Conservation (phyloP, 2,113 vertebrate species). For the Dermatemys mawii region DNA sequence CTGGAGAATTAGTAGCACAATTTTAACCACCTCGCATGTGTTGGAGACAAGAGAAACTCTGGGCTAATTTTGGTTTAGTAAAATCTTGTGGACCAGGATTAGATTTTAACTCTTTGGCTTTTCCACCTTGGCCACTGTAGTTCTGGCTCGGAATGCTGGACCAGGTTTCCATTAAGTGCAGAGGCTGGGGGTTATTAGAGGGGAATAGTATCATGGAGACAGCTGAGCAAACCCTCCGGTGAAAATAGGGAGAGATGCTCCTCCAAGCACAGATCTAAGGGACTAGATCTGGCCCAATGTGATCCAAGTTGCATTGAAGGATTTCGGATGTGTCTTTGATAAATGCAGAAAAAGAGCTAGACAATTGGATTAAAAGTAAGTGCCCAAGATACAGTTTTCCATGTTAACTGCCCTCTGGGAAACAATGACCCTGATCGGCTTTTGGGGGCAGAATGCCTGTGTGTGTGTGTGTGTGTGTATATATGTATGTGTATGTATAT, state of each 20-base stretch:
- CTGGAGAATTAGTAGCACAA: background rate
- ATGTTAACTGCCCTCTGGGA: background rate
- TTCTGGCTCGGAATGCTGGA: background rate
- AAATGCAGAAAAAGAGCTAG: background rate
- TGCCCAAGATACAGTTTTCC: background rate
- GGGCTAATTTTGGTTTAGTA: background rate
- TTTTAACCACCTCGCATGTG: background rate
- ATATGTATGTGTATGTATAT: too few species aligned
- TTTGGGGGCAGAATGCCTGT: background rate
- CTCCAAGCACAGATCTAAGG: background rate
- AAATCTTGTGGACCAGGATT: background rate
- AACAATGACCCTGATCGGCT: background rate
- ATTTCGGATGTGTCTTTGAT: background rate
- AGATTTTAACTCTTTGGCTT: background rate
- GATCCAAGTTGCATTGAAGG: background rate
- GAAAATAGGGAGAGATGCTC: background rate
- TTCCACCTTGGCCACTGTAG: background rate
- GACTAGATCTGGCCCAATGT: background rate
- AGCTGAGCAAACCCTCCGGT: background rate
- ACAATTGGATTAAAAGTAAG: background rate
- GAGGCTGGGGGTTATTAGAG: background rate
- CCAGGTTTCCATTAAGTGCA: background rate
- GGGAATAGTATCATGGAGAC: background rate
- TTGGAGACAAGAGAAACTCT: background rate
- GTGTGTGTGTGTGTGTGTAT: too few species aligned